phyloP scores from a whole-genome alignment of 2,888 invertebrate genomes.

The Eupeodes luniger region DNA sequence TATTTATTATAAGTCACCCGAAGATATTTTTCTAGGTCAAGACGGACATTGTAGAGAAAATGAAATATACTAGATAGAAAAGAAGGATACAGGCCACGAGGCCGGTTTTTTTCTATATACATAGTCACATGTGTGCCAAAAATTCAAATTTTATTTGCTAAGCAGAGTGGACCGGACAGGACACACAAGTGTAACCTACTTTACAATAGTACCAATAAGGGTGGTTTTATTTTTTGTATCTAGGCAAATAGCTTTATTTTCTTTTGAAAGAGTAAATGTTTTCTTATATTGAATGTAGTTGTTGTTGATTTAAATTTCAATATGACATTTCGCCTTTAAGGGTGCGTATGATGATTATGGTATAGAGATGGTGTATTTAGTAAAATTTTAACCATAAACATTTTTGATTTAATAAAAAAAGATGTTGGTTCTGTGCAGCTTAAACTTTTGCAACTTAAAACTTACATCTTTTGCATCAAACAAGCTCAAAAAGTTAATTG shows the following conservation, averaged over 20 bases:
- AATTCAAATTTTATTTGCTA: conserved; percentile 69
- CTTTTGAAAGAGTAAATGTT: conserved; percentile 49
- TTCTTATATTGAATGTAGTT: conserved; percentile 65
- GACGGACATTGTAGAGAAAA: conserved; percentile 23
- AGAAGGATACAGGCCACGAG: conserved; percentile 33
- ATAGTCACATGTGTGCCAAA: conserved; percentile 66
- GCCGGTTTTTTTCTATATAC: conserved; percentile 23
- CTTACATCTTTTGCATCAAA: no score
- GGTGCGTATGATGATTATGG: background rate
- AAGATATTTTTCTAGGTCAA: conserved; percentile 74
- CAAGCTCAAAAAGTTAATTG: no score
- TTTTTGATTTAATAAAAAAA: no score
- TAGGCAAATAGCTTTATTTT: conserved; percentile 37
- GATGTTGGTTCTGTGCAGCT: no score
- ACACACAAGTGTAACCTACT: conserved; percentile 5
- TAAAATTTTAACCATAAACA: no score
- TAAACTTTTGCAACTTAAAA: no score
- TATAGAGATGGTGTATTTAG: no score
- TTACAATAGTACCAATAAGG: conserved; percentile 6
- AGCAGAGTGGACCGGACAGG: conserved; percentile 47
- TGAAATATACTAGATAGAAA: background rate
- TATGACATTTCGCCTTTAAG: conserved; percentile 13
- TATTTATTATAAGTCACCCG: conserved; percentile 53
- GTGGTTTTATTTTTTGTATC: conserved; percentile 5
- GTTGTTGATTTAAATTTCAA: conserved; percentile 59